phyloP scores from a whole-genome alignment of 2,888 invertebrate genomes.

The Polyploca ridens region DNA sequence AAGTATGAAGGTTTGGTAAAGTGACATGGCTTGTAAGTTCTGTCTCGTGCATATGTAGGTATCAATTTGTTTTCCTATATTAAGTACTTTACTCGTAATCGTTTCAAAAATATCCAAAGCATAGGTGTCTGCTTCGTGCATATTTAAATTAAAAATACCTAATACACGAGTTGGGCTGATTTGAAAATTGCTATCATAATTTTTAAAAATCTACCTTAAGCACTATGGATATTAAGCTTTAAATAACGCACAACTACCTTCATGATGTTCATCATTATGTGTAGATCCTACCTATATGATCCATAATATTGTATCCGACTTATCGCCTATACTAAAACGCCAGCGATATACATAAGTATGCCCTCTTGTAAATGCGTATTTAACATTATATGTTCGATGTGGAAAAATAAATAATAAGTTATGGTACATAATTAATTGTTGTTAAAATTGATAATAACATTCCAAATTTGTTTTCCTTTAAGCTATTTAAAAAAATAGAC shows the following conservation, averaged over 20 bases:
- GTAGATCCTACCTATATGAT: no score
- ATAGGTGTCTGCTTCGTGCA: no score
- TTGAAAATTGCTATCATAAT: no score
- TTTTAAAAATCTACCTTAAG: no score
- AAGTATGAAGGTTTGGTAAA: not conserved
- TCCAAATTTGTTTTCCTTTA: constrained; percentile 35
- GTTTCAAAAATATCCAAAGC: no score
- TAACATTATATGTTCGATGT: not conserved
- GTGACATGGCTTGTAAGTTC: no score
- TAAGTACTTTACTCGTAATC: not conserved
- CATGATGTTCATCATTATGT: no score
- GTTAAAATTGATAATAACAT: constrained; percentile 25
- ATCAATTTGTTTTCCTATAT: not conserved
- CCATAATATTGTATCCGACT: not conserved
- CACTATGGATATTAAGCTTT: no score
- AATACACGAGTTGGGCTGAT: no score
- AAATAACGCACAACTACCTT: no score
- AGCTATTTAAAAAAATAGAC: not conserved
- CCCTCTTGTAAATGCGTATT: not conserved
- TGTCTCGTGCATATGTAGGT: no score
- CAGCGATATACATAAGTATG: not conserved
- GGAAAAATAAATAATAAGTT: not conserved
- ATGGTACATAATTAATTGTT: not conserved
- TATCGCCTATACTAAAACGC: not conserved
- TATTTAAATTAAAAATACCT: no score